phyloP scores from a whole-genome alignment of 2,888 invertebrate genomes.

The Tillus elongatus region DNA sequence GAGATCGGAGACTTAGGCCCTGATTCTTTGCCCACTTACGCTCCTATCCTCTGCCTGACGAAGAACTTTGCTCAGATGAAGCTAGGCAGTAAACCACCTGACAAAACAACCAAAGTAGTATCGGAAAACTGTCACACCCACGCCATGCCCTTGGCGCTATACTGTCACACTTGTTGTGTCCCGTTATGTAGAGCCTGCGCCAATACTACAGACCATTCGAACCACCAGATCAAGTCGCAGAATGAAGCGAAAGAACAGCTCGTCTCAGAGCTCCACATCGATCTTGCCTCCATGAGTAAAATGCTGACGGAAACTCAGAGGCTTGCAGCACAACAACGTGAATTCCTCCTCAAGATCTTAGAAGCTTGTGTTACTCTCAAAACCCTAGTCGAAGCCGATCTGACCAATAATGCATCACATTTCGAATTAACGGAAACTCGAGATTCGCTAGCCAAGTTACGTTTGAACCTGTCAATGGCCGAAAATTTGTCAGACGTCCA shows the following conservation, averaged over 20 bases:
- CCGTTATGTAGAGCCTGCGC: constrained; percentile 61
- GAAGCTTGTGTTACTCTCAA: constrained; percentile 67
- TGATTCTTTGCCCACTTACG: constrained; percentile 59
- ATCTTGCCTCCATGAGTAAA: constrained; percentile 59
- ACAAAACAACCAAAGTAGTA: constrained; percentile 30
- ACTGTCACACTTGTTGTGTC: constrained; percentile 59
- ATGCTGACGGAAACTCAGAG: constrained; percentile 62
- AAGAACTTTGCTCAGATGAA: constrained; percentile 54
- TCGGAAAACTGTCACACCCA: constrained; percentile 61
- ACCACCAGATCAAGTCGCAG: constrained; percentile 59
- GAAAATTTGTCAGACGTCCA: constrained; percentile 53
- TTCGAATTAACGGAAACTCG: constrained; percentile 58
- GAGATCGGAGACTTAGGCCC: constrained; percentile 59
- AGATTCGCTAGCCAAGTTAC: constrained; percentile 53
- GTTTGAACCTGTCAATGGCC: constrained; percentile 50
- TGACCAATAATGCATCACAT: constrained; percentile 58
- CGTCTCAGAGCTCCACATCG: constrained; percentile 55
- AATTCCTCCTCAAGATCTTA: constrained; percentile 61
- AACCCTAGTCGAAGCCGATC: constrained; percentile 65
- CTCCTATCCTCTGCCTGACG: constrained; percentile 56
- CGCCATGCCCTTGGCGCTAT: constrained; percentile 61
- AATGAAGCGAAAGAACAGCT: constrained; percentile 58
- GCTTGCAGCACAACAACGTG: constrained; percentile 59
- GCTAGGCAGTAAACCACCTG: constrained; percentile 40
- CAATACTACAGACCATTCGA: constrained; percentile 54